Evolutionary conservation across 1,140 invertebrate genomes (phyloP), one percentile per base, ranked within the genome.

Genomic region (Myzus persicae): DNA sequence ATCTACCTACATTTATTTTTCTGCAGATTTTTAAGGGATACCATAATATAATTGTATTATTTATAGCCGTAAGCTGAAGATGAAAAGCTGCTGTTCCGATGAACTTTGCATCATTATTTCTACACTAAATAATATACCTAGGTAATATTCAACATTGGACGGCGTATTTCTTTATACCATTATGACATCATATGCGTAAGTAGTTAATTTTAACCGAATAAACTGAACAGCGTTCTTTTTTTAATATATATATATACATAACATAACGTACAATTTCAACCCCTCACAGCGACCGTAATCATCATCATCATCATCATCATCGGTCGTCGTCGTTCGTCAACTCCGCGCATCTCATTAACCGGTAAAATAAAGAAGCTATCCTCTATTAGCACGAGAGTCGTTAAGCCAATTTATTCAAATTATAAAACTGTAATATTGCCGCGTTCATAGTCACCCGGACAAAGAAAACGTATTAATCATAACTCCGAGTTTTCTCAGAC

Each of bases 331-430:
- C 36, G 82, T 84, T 42, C 46, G 48, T n/a, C 48, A 48, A 26
- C 40, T n/a, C 31, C 42, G 4, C 11, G 85, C 42, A 88, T 51
- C 87, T 89, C 88, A 54, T 89, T 54, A 89, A 36, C 36, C 36
- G 36, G 89, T 59, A 44, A 90, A 90, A 90, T 42, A 54, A 90
- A 90, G 89, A 90, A 90, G 89, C 89, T 31, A n/a, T 90, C 51
- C 38, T 90, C 54, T 90, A 90, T 90, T 90, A 67, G 38, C 89
- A 11, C 85, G 51, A 11, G 36, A 90, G 89, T 90, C 89, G 89
- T 90, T 90, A 67, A 67, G 51, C 89, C 51, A 44, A 90, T 67
- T 90, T 59, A 67, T 90, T 90, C 59, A 90, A 67, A 90, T 90
- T 90, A 90, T 67, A 90, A 90, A 67, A 67, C 38, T n/a, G 89